These are phyloP conservation scores for Plebejus anna DNA, from an alignment of 2,888 invertebrate species.

Conservation along the genomic window DNA sequence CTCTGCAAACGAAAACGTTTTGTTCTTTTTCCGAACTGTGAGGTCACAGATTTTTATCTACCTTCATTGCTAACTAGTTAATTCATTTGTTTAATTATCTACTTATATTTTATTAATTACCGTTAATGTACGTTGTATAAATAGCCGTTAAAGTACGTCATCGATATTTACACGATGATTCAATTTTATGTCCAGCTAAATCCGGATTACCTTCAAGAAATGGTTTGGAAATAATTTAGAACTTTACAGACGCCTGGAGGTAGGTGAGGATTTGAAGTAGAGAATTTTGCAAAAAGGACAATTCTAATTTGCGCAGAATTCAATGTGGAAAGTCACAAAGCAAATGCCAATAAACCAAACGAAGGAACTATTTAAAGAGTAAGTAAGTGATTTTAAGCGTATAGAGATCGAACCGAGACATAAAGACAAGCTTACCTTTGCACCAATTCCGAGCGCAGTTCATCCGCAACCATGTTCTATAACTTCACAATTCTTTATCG, in stretches of 20 bases:
- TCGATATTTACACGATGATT: background rate
- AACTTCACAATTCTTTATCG: slow-evolving; percentile 29
- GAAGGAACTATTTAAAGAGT: slow-evolving; percentile 8
- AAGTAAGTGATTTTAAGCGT: slow-evolving; percentile 17
- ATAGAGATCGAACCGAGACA: slow-evolving; percentile 38
- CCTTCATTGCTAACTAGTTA: background rate
- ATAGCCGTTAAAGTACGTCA: background rate
- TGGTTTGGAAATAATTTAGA: background rate
- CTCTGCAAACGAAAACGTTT: background rate
- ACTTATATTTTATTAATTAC: background rate
- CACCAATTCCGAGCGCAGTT: slow-evolving; percentile 43
- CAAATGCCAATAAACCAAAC: background rate
- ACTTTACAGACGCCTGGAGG: background rate
- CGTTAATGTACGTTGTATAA: background rate
- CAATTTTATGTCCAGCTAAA: background rate
- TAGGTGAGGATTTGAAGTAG: background rate
- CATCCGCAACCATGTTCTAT: slow-evolving; percentile 40
- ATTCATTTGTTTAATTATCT: background rate
- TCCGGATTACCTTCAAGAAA: background rate
- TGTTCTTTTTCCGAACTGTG: background rate
- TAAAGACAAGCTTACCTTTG: slow-evolving; percentile 43
- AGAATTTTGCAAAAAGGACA: background rate
- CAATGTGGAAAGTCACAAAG: background rate
- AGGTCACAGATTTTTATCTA: background rate
- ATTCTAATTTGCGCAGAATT: background rate